Evolutionary conservation across 2,888 invertebrate genomes (phyloP).

Genomic region (Cosmopolites sordidus): DNA sequence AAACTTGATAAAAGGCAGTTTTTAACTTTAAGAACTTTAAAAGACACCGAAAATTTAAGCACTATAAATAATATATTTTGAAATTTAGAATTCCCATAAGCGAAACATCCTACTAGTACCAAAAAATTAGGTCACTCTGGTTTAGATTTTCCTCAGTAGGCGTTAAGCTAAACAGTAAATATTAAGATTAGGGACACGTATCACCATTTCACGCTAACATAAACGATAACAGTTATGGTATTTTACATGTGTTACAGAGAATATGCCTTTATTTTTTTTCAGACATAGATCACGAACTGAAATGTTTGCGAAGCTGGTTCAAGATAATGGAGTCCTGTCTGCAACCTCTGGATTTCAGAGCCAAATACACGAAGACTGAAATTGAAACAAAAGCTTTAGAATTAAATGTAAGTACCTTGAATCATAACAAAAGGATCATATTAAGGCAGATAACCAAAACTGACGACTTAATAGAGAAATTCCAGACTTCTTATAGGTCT

Average conservation of each 20-base stretch:
- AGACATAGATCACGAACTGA: slow-evolving; percentile 75
- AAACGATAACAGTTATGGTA: neutral
- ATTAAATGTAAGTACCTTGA: slow-evolving; percentile 69
- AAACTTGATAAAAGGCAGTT: too few relatives aligned
- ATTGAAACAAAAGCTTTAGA: slow-evolving; percentile 73
- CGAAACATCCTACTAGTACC: neutral
- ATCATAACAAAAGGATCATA: too few relatives aligned
- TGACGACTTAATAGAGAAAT: too few relatives aligned
- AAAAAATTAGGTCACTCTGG: slow-evolving; percentile 11
- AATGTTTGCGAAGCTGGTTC: slow-evolving; percentile 78
- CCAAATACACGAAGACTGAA: slow-evolving; percentile 67
- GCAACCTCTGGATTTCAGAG: slow-evolving; percentile 67
- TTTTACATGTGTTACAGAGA: neutral
- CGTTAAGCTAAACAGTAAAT: neutral
- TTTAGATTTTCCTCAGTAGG: slow-evolving; percentile 3
- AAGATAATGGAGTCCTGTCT: slow-evolving; percentile 79
- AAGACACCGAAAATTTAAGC: too few relatives aligned
- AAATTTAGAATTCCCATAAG: too few relatives aligned
- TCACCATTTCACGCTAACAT: neutral
- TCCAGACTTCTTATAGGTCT: too few relatives aligned
- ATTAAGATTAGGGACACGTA: neutral
- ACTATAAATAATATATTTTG: too few relatives aligned
- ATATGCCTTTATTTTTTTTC: slow-evolving; percentile 33
- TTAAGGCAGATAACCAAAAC: too few relatives aligned
- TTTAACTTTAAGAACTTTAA: too few relatives aligned